Conservation (phyloP, 1,140 invertebrate genomes). For the Wiebesia pumilae region DNA sequence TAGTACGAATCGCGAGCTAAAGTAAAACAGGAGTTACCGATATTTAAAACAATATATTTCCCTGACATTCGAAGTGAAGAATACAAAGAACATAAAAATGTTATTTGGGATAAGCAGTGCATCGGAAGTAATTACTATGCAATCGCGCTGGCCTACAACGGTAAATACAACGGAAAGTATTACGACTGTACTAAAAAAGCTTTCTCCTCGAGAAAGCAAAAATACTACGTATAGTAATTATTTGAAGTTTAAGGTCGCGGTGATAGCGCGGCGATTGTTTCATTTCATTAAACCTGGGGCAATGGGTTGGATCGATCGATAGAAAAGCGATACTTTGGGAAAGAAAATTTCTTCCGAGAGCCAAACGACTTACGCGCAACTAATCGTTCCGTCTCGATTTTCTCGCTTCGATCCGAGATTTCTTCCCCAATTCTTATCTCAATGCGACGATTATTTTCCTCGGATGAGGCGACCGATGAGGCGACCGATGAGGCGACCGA, state of each 20-base stretch:
- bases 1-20: neutral
- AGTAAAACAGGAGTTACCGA: neutral
- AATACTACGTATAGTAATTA: slow-evolving; percentile 21
- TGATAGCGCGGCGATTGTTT: neutral
- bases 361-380: no score
- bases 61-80: neutral
- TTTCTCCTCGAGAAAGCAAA: slow-evolving; percentile 49
- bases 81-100: neutral
- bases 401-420: neutral
- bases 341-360: no score
- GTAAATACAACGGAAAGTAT: slow-evolving; percentile 39
- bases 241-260: neutral
- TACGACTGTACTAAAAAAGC: slow-evolving; percentile 41
- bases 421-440: neutral
- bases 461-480: neutral
- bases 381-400: no score
- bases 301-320: no score
- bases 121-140: slow-evolving; percentile 8
- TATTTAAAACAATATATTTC: neutral
- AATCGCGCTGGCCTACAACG: neutral
- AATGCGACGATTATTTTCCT: neutral
- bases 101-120: slow-evolving; percentile 15
- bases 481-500: neutral
- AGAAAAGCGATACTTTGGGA: no score
- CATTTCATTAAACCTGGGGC: neutral